These are phyloP conservation scores for Scolopax rusticola DNA, from an alignment of 2,797 vertebrate genomes.

Conservation along the genomic window DNA sequence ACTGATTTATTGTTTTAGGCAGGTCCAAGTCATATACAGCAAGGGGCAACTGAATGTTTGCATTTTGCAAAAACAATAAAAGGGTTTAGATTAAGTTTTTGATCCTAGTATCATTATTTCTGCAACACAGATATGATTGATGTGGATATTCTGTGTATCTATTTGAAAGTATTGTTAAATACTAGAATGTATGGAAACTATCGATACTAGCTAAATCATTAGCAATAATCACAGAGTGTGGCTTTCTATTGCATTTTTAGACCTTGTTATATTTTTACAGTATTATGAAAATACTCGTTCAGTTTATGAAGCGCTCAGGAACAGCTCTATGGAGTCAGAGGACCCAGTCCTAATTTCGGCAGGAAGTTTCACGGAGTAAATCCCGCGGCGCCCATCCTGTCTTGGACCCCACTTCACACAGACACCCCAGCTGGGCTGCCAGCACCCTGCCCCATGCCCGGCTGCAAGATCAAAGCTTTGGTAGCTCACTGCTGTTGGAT, in stretches of 20 bases:
- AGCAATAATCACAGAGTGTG: not conserved
- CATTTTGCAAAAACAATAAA: not conserved
- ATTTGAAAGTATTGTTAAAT: not conserved
- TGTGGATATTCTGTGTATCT: not conserved
- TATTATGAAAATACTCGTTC: not conserved
- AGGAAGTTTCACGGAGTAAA: not conserved
- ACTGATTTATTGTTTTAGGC: not conserved
- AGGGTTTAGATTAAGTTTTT: not conserved
- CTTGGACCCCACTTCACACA: not conserved
- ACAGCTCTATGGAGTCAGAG: not conserved
- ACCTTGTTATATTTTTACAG: not conserved
- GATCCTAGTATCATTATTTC: not conserved
- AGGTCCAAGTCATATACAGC: not conserved
- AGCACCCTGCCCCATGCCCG: not conserved
- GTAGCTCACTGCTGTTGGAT: not conserved
- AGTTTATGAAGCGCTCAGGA: not conserved
- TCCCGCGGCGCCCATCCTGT: rapidly evolving
- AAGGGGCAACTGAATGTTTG: not conserved
- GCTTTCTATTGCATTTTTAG: not conserved
- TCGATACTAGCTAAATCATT: rapidly evolving
- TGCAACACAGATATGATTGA: not conserved
- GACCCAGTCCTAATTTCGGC: not conserved
- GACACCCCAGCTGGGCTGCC: not conserved
- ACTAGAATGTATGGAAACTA: not conserved
- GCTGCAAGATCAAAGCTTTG: not conserved